Evolutionary conservation across 2,888 invertebrate species (phyloP).

Genomic region (Ochropleura plecta): DNA sequence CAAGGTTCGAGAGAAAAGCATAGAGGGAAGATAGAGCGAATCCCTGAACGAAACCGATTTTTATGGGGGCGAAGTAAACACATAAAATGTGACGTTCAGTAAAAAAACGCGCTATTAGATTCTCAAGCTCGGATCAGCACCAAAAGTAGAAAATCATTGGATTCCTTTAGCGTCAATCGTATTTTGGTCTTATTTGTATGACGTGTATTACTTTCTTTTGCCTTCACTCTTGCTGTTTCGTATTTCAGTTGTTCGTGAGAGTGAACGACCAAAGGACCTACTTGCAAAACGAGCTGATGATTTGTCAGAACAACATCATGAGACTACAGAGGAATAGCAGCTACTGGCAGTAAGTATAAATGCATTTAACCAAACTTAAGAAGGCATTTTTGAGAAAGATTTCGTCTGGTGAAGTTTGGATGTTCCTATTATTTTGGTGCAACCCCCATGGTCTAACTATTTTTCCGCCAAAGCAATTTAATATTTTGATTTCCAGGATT

Average conservation of each 20-base stretch:
- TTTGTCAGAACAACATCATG: constrained; percentile 87
- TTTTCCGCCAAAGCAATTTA: background rate
- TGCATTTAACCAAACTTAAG: background rate
- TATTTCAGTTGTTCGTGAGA: constrained; percentile 82
- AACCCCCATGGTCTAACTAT: background rate
- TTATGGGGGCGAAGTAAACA: too few relatives aligned
- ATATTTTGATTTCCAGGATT: constrained; percentile 1
- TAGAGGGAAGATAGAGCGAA: too few relatives aligned
- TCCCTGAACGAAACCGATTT: too few relatives aligned
- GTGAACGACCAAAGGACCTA: constrained; percentile 89
- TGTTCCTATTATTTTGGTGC: too few relatives aligned
- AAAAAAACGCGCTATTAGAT: too few relatives aligned
- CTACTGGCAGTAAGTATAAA: constrained; percentile 86
- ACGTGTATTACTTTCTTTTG: too few relatives aligned
- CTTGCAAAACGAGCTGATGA: constrained; percentile 87
- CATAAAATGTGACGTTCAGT: too few relatives aligned
- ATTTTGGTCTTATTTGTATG: background rate
- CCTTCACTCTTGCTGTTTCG: background rate
- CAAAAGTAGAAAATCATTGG: background rate
- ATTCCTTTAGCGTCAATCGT: background rate
- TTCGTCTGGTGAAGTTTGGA: background rate
- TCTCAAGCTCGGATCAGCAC: background rate
- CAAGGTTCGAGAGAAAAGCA: background rate
- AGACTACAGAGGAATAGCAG: constrained; percentile 84
- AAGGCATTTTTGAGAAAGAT: background rate